A percentile compares a stretch with the other conserved stretches of the same genome.
Evolutionary conservation across 2,888 invertebrate genomes (phyloP).

Genomic region (Eupithecia tripunctaria): DNA sequence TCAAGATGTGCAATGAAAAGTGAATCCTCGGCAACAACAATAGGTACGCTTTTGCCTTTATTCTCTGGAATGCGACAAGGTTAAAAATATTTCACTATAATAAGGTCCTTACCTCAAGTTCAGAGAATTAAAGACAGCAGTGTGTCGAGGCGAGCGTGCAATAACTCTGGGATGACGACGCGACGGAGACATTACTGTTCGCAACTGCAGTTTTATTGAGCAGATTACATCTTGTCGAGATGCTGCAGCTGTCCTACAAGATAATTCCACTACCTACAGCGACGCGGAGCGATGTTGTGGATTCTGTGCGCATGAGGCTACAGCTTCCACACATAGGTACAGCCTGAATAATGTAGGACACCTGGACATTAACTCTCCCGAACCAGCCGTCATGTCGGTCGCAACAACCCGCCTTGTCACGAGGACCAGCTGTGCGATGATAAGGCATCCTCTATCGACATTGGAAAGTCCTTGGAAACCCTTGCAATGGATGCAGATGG

Average conservation of each 20-base stretch:
- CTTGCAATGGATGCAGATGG: too few relatives aligned
- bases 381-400: not conserved
- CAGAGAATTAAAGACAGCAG: slow-evolving; percentile 2
- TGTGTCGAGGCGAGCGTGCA: slow-evolving; percentile 33
- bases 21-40: not conserved
- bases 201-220: slow-evolving; percentile 14
- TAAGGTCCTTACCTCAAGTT: slow-evolving; percentile 1
- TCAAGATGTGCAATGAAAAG: not conserved
- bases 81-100: slow-evolving; percentile 3
- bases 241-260: not conserved
- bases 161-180: slow-evolving; percentile 32
- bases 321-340: not conserved
- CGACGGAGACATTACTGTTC: slow-evolving; percentile 16
- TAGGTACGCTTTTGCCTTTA: not conserved
- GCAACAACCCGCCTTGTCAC: not conserved
- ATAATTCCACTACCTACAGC: not conserved
- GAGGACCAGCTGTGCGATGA: too few relatives aligned
- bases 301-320: not conserved
- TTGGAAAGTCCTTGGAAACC: too few relatives aligned
- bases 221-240: slow-evolving; percentile 6
- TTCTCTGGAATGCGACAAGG: not conserved
- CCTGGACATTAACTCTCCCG: not conserved
- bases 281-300: not conserved
- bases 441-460: too few relatives aligned
- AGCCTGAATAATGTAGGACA: not conserved